Evolutionary conservation across 2,888 invertebrate genomes (phyloP).

Genomic region (Cataglyphis rosenhaueri): DNA sequence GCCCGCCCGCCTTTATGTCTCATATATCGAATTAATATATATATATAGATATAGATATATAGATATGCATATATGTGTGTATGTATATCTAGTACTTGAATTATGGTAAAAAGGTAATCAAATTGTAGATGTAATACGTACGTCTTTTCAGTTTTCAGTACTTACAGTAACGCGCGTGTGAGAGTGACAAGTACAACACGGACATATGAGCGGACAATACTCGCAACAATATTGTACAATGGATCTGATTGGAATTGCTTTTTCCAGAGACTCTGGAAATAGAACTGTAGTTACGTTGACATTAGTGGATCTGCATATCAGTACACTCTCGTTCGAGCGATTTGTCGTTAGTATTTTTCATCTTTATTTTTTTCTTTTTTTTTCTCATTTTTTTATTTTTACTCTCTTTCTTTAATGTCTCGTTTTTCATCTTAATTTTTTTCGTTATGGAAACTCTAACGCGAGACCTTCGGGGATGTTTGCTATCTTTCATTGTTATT

Average conservation of each 20-base stretch:
- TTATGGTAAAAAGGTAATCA: constrained; percentile 82
- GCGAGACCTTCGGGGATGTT: constrained; percentile 64
- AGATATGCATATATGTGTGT: constrained; percentile 51
- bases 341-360: constrained; percentile 66
- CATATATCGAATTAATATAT: constrained; percentile 76
- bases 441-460: constrained; percentile 20
- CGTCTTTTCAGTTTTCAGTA: constrained; percentile 84
- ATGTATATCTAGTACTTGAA: constrained; percentile 78
- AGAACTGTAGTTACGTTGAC: constrained; percentile 83
- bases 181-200: constrained; percentile 84
- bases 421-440: constrained; percentile 4
- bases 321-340: constrained; percentile 69
- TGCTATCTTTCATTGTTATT: constrained; percentile 62
- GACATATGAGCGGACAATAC: constrained; percentile 84
- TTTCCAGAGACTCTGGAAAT: constrained; percentile 86
- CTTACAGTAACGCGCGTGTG: constrained; percentile 85
- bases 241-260: constrained; percentile 85
- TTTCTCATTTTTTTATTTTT: constrained; percentile 22
- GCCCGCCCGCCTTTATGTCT: constrained; percentile 66
- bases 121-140: constrained; percentile 84
- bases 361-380: constrained; percentile 37
- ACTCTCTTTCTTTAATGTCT: neutral
- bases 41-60: constrained; percentile 55
- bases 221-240: constrained; percentile 85
- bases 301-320: constrained; percentile 78